Base-by-base conservation (phyloP, 2,888 invertebrate genomes). In the Erebia aethiops region DNA sequence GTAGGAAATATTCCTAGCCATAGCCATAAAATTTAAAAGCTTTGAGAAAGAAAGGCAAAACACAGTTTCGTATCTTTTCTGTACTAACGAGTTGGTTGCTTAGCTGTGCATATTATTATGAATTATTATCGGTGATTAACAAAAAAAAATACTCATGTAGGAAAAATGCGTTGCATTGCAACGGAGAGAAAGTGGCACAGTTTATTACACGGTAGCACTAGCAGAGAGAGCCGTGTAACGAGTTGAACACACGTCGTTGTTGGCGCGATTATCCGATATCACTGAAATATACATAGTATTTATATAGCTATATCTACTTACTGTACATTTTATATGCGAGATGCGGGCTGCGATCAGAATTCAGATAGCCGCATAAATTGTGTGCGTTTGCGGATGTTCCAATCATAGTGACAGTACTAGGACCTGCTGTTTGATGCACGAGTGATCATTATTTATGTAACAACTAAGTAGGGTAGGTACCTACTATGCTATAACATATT, bases 371-470 rank as follows among this genome's bases (percentile, higher is more conserved):
- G 18, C 41, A 16, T 72, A 74, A 78, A 76, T 75, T 77, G 75
- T 75, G 72, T 77, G 77, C 74, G 70, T 75, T 69, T 41, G 13
- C 80, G 81, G 80, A 81, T 79, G 80, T 77, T 78, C 71, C 72
- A 81, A 80, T 81, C 80, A 80, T 74, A 71, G 69, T 72, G 73
- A 69, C 61, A 46, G 41, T 16, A 18, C 54, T 54, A 18, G 54
- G 54, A 54, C 54, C 16, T 54, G 16, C 54, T 43, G 41, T 61
- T 41, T 46, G 65, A 68, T 71, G 69, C 69, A 65, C 21, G 69
- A 58, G 71, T 61, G 63, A 13, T 58, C 64, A 67, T 71, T 75
- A 54, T 26, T 26, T 26, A 26, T 26, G 51, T 7, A 3, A 51
- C n/a, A 51, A n/a, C 8, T n/a, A 51, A n/a, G 8, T 16, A 60